phyloP scores from a whole-genome alignment of 2,113 vertebrate species.

The Mormoops blainvillei region DNA sequence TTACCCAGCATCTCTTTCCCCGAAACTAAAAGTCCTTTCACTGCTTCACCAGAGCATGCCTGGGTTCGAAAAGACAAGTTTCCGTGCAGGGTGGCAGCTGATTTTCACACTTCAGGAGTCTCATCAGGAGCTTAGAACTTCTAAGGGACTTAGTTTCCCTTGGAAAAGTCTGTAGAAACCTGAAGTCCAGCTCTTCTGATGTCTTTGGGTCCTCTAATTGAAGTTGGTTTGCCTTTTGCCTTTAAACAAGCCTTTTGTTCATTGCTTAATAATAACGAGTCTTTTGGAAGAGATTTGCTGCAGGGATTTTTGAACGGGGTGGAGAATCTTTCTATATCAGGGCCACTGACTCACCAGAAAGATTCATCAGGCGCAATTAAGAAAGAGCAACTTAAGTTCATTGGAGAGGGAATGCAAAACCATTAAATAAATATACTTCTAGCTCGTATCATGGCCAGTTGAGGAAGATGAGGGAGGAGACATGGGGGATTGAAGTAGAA shows the following conservation, averaged over 20 bases:
- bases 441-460: neutral
- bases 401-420: neutral
- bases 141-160: neutral
- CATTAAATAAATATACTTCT: neutral
- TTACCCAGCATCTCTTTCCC: neutral
- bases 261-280: neutral
- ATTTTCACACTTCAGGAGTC: neutral
- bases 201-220: neutral
- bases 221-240: neutral
- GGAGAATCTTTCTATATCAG: neutral
- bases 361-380: neutral
- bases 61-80: neutral
- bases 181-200: neutral
- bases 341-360: neutral
- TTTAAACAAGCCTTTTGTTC: neutral
- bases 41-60: neutral
- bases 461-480: neutral
- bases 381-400: constrained; percentile 16
- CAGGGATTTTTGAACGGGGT: neutral
- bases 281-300: neutral
- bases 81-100: neutral
- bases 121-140: neutral
- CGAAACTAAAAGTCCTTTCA: neutral
- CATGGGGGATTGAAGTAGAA: neutral
- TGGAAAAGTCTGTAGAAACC: neutral